Base-by-base conservation (phyloP, 2,797 vertebrate species). In the Sebastes vulpes region DNA sequence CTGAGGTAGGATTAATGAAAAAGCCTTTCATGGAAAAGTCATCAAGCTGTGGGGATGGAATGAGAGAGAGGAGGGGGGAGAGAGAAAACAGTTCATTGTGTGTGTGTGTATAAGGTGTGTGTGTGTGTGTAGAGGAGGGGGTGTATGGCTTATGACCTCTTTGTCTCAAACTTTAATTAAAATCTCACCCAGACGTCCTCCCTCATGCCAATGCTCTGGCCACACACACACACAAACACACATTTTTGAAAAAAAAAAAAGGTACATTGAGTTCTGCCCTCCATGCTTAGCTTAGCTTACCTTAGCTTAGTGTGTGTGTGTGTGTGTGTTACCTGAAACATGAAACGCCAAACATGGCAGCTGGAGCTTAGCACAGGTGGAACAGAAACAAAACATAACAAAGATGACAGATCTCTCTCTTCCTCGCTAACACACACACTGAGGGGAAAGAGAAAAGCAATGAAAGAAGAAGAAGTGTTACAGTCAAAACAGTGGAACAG, bases 131-230 rank as follows among this genome's bases (percentile, higher is more conserved):
- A 74, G 86, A 86, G 83, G 92, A 90, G 93, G 92, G 93, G 93
- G 91, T 93, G 92, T 95, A 91, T 94, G 95, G 94, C 93, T 93
- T 94, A 94, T 96, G 96, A 96, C 96, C 95, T 96, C 95, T 95
- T 95, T 95, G 94, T 96, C 96, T 96, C 94, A 95, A 95, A 96
- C 95, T 96, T 96, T 96, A 96, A 96, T 96, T 96, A 96, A 96
- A 96, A 96, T 96, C 96, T 96, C 95, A 95, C 95, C 95, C 95
- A 96, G 95, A 96, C 95, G 94, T 96, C 95, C 93, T 95, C 90
- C 92, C 92, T 95, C 94, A 94, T 95, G 93, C 93, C 94, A 95
- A 90, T 87, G 82, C 93, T 93, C 77, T 82, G 90, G 85, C 92
- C 90, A 92, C 88, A 92, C 90, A 92, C 88, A 90, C 57, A 80